Evolutionary conservation across 2,888 invertebrate species (phyloP).

Genomic region (Mylabris sibirica): DNA sequence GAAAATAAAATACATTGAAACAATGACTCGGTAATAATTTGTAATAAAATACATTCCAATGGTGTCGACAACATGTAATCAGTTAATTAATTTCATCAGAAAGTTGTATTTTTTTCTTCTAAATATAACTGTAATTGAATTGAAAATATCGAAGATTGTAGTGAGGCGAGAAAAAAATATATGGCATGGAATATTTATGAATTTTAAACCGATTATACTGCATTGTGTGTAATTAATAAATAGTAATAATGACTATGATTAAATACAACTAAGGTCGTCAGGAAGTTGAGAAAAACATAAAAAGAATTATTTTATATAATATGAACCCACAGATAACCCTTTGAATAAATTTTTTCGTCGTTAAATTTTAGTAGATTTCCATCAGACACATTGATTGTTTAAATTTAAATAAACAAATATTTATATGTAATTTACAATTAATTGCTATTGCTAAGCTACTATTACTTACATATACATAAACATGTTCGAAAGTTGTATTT

Average conservation of each 20-base stretch:
- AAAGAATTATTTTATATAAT: neutral
- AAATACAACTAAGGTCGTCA: constrained; percentile 1
- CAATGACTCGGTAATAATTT: neutral
- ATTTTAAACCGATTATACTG: neutral
- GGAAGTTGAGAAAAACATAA: neutral
- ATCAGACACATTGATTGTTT: neutral
- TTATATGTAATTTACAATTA: neutral
- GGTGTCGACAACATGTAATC: neutral
- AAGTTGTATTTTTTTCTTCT: neutral
- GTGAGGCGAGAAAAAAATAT: neutral
- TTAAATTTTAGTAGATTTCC: constrained; percentile 2
- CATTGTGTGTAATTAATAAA: neutral
- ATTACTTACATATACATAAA: neutral
- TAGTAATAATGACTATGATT: neutral
- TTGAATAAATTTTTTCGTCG: neutral
- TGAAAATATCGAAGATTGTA: neutral
- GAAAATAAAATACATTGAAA: neutral
- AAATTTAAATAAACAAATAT: neutral
- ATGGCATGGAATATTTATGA: neutral
- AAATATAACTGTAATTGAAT: neutral
- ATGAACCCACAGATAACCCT: neutral
- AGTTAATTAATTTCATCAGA: constrained; percentile 3
- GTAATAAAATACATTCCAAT: neutral
- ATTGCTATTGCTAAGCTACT: neutral
- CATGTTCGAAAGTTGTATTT: neutral